Percentiles rank a stretch among this genome's conserved stretches.
phyloP scores from a whole-genome alignment of 2,797 vertebrate species.

The Cyclura pinguis region DNA sequence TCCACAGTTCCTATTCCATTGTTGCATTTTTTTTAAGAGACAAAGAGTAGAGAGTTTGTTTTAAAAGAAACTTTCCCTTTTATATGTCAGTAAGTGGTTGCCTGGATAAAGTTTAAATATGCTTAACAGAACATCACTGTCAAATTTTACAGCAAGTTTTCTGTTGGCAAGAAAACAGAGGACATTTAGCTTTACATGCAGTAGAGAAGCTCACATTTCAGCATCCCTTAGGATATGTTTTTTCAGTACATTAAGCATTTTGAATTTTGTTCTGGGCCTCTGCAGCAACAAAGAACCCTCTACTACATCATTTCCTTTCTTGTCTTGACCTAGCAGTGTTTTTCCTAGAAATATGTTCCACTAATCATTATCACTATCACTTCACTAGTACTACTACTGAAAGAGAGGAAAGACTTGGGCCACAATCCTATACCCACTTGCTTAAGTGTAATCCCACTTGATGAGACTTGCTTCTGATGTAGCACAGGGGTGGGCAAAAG shows the following conservation, averaged over 20 bases:
- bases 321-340: not conserved
- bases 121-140: not conserved
- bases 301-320: conserved; percentile 18
- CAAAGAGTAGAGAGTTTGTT: not conserved
- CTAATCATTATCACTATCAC: not conserved
- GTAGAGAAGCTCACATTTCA: conserved; percentile 36
- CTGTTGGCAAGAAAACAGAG: conserved; percentile 25
- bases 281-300: not conserved
- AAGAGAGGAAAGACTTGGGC: not conserved
- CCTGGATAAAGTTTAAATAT: conserved; percentile 33
- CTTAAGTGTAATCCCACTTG: too few relatives aligned
- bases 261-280: conserved; percentile 33
- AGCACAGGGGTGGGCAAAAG: not conserved
- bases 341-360: not conserved
- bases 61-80: not conserved
- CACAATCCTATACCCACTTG: not conserved
- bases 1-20: not conserved
- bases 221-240: conserved; percentile 25
- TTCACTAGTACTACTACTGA: not conserved
- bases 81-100: not conserved
- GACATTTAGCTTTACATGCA: conserved; percentile 11
- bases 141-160: not conserved
- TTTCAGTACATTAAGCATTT: conserved; percentile 46
- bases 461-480: not conserved
- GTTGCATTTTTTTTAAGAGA: too few relatives aligned